Percentiles rank a stretch among this genome's conserved stretches.
These are phyloP conservation scores for Cyphomyrus discorhynchus DNA, from an alignment of 2,113 vertebrate genomes.

Conservation along the genomic window DNA sequence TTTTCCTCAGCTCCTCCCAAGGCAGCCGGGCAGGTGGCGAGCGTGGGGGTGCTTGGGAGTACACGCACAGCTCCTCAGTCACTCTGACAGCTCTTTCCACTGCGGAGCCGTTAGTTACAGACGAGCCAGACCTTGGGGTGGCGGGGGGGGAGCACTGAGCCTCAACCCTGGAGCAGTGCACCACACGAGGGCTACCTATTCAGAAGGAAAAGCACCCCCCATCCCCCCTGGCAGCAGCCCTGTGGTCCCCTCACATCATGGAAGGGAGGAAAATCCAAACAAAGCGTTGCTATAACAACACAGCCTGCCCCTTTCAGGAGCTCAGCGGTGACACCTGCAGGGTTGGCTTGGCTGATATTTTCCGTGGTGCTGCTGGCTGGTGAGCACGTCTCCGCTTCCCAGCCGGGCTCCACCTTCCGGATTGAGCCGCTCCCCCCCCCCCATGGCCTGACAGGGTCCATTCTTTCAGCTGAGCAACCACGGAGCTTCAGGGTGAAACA, in stretches of 20 bases:
- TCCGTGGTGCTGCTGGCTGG: background rate
- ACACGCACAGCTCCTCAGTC: background rate
- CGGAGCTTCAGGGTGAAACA: background rate
- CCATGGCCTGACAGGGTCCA: background rate
- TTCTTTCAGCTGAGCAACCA: background rate
- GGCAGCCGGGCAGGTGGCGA: background rate
- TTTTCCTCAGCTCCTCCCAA: background rate
- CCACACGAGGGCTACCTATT: background rate
- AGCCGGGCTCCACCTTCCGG: background rate
- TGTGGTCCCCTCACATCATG: slow-evolving; percentile 37
- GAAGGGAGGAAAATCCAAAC: slow-evolving; percentile 50
- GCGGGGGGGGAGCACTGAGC: background rate
- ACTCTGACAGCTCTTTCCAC: background rate
- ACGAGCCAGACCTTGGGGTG: background rate
- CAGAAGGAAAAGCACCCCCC: background rate
- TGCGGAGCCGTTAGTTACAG: background rate
- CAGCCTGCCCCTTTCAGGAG: background rate
- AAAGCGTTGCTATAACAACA: slow-evolving; percentile 52
- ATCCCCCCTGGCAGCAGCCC: background rate
- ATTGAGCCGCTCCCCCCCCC: background rate
- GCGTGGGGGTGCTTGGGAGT: background rate
- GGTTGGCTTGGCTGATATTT: background rate
- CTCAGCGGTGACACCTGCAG: background rate
- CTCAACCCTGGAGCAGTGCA: background rate
- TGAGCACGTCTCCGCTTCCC: background rate